Percentiles rank a stretch among this genome's conserved stretches.
These are phyloP conservation scores for Tautogolabrus adspersus DNA, from an alignment of 2,113 vertebrate genomes.

Conservation along the genomic window DNA sequence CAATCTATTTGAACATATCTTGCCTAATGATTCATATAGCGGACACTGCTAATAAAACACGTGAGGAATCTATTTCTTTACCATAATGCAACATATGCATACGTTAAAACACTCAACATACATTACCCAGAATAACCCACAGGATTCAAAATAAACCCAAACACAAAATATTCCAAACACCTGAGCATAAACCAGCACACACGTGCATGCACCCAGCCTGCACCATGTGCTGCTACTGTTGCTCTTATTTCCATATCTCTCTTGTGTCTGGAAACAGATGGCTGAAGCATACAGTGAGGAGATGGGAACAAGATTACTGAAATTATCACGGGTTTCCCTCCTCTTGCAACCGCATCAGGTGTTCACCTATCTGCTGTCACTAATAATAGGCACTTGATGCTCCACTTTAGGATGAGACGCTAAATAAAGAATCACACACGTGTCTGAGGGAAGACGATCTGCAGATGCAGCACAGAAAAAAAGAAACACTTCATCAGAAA, in stretches of 20 bases:
- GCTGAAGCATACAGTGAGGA: slow-evolving; percentile 27
- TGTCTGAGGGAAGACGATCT: slow-evolving; percentile 5
- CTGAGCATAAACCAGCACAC: slow-evolving; percentile 40
- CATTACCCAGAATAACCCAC: slow-evolving; percentile 30
- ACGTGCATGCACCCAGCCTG: slow-evolving; percentile 20
- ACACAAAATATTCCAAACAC: slow-evolving; percentile 53
- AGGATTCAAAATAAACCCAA: slow-evolving; percentile 37
- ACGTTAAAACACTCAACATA: background rate
- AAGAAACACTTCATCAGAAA: slow-evolving; percentile 30
- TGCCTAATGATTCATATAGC: too few species aligned
- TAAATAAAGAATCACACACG: slow-evolving; percentile 23
- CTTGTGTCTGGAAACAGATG: slow-evolving; percentile 69
- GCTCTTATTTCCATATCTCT: slow-evolving; percentile 59
- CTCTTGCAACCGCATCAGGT: slow-evolving; percentile 60
- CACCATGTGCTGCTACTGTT: slow-evolving; percentile 55
- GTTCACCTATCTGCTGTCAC: slow-evolving; percentile 55
- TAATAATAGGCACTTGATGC: slow-evolving; percentile 55
- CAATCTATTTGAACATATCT: background rate
- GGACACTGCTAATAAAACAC: too few species aligned
- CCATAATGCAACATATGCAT: background rate
- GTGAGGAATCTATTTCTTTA: too few species aligned
- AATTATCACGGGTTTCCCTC: slow-evolving; percentile 56
- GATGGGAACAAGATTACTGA: slow-evolving; percentile 69
- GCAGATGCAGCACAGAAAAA: slow-evolving; percentile 27
- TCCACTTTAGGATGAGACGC: slow-evolving; percentile 17